Conservation (phyloP, 2,797 vertebrate genomes). For the Staurois parvus region DNA sequence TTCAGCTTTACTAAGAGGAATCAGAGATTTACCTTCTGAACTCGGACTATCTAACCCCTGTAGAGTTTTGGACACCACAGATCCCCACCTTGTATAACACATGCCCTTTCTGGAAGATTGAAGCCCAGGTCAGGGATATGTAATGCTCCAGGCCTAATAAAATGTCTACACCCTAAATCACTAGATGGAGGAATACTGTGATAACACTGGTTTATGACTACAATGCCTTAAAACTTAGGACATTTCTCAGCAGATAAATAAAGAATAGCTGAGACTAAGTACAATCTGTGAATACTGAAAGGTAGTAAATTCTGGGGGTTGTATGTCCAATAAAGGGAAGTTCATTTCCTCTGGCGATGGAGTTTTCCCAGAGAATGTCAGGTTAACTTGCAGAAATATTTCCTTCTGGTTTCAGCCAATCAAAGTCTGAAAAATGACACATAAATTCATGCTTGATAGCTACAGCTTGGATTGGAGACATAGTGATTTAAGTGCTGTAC, state of each 20-base stretch:
- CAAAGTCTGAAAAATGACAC: not conserved
- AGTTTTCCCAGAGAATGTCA: constrained; percentile 35
- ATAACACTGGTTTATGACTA: not conserved
- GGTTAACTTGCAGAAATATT: constrained; percentile 4
- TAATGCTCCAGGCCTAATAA: not conserved
- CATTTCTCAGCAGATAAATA: not conserved
- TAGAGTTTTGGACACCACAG: too few species aligned
- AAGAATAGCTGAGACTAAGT: not conserved
- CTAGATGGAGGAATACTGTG: not conserved
- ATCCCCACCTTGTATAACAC: not conserved
- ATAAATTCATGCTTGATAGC: not conserved
- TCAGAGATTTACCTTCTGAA: not conserved
- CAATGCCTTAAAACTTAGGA: not conserved
- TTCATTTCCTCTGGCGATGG: constrained; percentile 41
- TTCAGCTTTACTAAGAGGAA: not conserved
- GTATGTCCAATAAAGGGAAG: not conserved
- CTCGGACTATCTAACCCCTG: not conserved
- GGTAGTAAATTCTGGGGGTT: not conserved
- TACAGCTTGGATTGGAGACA: not conserved
- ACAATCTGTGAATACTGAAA: not conserved
- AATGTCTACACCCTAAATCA: not conserved
- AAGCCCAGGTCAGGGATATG: not conserved
- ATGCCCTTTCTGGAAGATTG: not conserved
- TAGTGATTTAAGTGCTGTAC: constrained; percentile 12
- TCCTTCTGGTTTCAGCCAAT: constrained; percentile 9